Evolutionary conservation across 1,140 invertebrate species (phyloP).

Genomic region (Drosophila sproati): DNA sequence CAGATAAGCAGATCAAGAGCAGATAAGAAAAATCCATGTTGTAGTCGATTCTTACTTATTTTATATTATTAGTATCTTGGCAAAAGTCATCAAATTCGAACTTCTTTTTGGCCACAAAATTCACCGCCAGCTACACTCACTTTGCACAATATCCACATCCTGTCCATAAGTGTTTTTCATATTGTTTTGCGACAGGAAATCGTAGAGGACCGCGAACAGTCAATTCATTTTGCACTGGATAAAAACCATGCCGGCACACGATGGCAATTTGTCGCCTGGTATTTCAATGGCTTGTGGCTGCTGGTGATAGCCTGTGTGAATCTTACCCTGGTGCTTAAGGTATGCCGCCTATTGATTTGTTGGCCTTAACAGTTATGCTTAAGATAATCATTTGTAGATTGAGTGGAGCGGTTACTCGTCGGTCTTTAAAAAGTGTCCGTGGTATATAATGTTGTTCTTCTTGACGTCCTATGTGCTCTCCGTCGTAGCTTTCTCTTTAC

Average conservation of each 20-base stretch:
- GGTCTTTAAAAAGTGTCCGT: conserved; percentile 31
- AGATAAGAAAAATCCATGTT: too few species aligned
- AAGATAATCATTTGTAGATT: conserved; percentile 16
- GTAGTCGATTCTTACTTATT: too few species aligned
- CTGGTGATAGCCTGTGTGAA: conserved; percentile 22
- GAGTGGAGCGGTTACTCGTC: conserved; percentile 7
- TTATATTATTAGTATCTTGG: too few species aligned
- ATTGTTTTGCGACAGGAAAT: conserved; percentile 23
- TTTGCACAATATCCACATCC: too few species aligned
- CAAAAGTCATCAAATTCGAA: too few species aligned
- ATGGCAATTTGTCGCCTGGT: conserved; percentile 35
- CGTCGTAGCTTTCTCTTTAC: conserved; percentile 35
- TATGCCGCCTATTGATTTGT: neutral
- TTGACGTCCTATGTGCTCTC: conserved; percentile 31
- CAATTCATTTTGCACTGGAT: conserved; percentile 8
- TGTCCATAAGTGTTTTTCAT: neutral
- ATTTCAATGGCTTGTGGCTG: conserved; percentile 24
- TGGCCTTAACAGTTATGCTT: neutral
- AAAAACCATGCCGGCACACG: neutral
- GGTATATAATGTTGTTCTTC: conserved; percentile 33
- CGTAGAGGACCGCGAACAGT: conserved; percentile 33
- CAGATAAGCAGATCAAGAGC: too few species aligned
- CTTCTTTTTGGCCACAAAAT: too few species aligned
- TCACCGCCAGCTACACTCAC: too few species aligned
- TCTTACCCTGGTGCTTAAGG: conserved; percentile 29